Percentiles rank a stretch among this genome's conserved stretches.
Conservation (phyloP, 2,113 vertebrate species). For the Spea bombifrons region DNA sequence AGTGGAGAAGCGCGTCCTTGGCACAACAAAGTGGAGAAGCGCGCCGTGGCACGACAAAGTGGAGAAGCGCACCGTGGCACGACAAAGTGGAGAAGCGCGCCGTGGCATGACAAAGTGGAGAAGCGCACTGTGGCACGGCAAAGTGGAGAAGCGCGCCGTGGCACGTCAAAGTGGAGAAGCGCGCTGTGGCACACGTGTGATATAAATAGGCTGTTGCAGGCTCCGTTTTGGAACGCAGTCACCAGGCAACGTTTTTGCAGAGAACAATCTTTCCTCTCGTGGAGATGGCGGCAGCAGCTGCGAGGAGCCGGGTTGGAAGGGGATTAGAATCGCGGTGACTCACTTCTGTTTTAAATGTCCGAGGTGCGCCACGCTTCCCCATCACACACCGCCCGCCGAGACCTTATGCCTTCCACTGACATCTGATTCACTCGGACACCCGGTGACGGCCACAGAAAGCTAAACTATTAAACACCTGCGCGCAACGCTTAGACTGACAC, state of each 20-base stretch:
- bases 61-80: too few relatives aligned
- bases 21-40: too few relatives aligned
- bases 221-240: background rate
- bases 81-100: background rate
- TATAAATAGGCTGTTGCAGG: constrained; percentile 18
- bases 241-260: constrained; percentile 1
- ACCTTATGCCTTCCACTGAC: background rate
- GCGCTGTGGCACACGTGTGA: background rate
- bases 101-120: too few relatives aligned
- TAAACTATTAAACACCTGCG: background rate
- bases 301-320: background rate
- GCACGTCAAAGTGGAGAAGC: background rate
- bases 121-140: background rate
- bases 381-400: background rate
- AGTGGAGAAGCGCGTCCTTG: background rate
- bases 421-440: background rate
- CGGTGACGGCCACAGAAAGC: background rate
- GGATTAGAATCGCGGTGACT: constrained; percentile 37
- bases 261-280: background rate
- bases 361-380: background rate
- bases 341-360: too few relatives aligned
- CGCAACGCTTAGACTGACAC: too few relatives aligned
- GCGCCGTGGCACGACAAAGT: background rate
- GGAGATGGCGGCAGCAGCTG: constrained; percentile 25
- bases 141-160: background rate